Conservation (phyloP, 2,113 vertebrate genomes). For the Ginglymostoma cirratum region DNA sequence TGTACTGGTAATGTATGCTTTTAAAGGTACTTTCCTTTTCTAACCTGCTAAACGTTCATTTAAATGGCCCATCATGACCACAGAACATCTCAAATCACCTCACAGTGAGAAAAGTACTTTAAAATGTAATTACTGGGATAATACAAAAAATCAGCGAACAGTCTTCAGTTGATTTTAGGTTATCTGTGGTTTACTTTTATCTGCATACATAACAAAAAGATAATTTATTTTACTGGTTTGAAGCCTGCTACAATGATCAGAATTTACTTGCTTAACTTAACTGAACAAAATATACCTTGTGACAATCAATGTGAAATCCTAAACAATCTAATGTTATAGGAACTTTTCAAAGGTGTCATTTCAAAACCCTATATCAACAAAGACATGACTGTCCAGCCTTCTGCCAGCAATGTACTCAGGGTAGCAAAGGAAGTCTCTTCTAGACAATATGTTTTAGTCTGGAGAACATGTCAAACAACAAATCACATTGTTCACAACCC, state of each 20-base stretch:
- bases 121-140: neutral
- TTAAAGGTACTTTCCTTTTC: neutral
- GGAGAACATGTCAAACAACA: too few species aligned
- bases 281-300: too few species aligned
- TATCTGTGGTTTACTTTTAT: neutral
- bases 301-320: too few species aligned
- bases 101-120: neutral
- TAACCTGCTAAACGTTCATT: neutral
- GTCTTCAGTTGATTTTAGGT: neutral
- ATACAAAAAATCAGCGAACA: neutral
- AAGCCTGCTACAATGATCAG: neutral
- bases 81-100: neutral
- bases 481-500: too few species aligned
- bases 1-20: neutral
- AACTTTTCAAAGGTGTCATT: too few species aligned
- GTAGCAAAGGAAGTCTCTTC: too few species aligned
- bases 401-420: too few species aligned
- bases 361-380: too few species aligned
- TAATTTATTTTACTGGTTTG: neutral
- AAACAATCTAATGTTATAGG: too few species aligned
- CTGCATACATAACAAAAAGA: too few species aligned
- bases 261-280: neutral
- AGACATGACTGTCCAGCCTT: too few species aligned
- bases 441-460: too few species aligned
- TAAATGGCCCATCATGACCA: neutral